Evolutionary conservation across 2,888 invertebrate genomes (phyloP), one percentile per base, ranked within the genome.

Genomic region (Caenorhabditis sp.): DNA sequence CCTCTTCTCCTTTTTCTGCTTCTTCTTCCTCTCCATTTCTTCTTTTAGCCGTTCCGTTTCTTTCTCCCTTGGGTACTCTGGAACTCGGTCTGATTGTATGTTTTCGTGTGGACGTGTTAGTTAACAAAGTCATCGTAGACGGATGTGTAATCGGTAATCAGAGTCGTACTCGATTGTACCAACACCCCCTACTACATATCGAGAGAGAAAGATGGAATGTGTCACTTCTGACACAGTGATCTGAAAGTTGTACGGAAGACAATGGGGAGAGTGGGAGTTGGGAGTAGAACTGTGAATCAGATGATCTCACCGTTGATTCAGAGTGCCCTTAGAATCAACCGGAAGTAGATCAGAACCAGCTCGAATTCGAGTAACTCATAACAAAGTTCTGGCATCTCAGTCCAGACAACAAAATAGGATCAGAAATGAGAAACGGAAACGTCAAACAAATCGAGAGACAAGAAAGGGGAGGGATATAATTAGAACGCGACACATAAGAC

Each of bases 51-150:
- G n/a, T 9, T 32, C 22, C n/a, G n/a, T n/a, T 44, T 26, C 11
- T 40, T 40, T 47, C 20, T 65, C 65, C 65, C 65, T 15, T 65
- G 65, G 65, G 65, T 65, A 37, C 65, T 53, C 37, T 26, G 65
- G 65, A 28, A 65, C 65, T 65, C 13, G 6, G 3, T 11, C 53
- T 64, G 70, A 70, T 70, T 61, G 61, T 65, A 65, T 65, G 55
- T 55, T 55, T 55, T 55, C 18, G 47, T 47, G 9, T 13, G 40
- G 47, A 3, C 9, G 47, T 47, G 47, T 47, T 18, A 47, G 18
- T 47, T 47, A 47, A 47, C 47, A 47, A 47, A 47, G 47, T 47
- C 47, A 47, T 47, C 47, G 5, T 18, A 47, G 47, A 47, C 47
- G 47, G n/a, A 11, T 47, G 47, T 47, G 47, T 47, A 47, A 47